Evolutionary conservation across 2,888 invertebrate species (phyloP), one percentile per base, ranked within the genome.

Genomic region (Drosophila falleni): DNA sequence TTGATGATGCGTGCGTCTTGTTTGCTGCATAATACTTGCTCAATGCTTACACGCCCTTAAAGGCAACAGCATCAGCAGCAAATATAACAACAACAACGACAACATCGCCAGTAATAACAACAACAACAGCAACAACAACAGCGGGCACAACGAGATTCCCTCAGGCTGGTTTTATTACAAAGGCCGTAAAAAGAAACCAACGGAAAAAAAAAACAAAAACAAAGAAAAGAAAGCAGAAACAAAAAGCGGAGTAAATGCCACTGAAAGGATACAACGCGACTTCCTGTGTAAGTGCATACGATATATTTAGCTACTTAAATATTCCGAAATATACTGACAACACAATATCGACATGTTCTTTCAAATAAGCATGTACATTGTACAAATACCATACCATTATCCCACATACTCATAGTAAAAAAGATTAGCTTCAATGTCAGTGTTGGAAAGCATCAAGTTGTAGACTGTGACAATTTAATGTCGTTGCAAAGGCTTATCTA

Each of bases 21-120:
- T 85, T 79, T 82, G 89, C 71, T 88, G 86, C 88, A 88, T 89
- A 86, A 89, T 88, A 89, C 89, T 86, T 86, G 72, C 73, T 88
- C 87, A 86, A 89, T 79, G 83, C 86, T 80, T 71, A 86, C 83
- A 86, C 90, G 87, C 89, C 89, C 81, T 69, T 77, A 71, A 71
- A 74, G 68, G 47, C 67, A 80, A 66, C 71, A 76, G 35, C 64
- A 65, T 53, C 63, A 64, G 26, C 65, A 65, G 23, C 60, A 66
- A 11, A 42, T 47, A 26, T 49, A 61, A 47, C 53, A 46, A 23
- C 62, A 62, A 29, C 73, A 63, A 23, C 55, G 72, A 53, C 68
- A 72, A 42, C 66, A 73, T 15, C 67, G 58, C 44, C 66, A 68
- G 5, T 66, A 65, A 44, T 58, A 75, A 47, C 66, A 66, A 29